phyloP scores from a whole-genome alignment of 2,888 invertebrate species.

The Folsomia manolachei region DNA sequence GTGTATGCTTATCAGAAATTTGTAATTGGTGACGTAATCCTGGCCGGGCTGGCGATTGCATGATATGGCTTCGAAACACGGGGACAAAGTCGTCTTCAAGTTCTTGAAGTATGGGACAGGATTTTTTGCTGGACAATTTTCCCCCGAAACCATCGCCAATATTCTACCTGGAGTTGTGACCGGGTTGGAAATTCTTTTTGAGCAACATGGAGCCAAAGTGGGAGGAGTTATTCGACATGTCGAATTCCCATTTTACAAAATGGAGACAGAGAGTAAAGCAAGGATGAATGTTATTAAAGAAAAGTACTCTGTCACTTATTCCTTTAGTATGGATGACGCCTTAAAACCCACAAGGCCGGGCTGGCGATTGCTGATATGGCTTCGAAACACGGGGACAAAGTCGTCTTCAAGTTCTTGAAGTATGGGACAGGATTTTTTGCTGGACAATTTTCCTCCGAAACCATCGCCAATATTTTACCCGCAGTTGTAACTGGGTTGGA shows the following conservation, averaged over 20 bases:
- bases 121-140: slow-evolving; percentile 37
- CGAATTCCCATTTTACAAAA: slow-evolving; percentile 34
- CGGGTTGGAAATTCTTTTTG: slow-evolving; percentile 32
- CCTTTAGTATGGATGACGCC: slow-evolving; percentile 32
- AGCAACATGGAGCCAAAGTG: slow-evolving; percentile 7
- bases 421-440: slow-evolving; percentile 44
- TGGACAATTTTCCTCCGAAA: slow-evolving; percentile 24
- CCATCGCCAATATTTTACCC: slow-evolving; percentile 20
- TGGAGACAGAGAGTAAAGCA: slow-evolving; percentile 1
- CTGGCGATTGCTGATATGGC: no score
- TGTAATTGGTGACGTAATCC: slow-evolving; percentile 30
- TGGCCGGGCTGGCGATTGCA: slow-evolving; percentile 28
- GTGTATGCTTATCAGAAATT: slow-evolving; percentile 33
- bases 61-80: slow-evolving; percentile 16
- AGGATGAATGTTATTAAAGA: slow-evolving; percentile 19
- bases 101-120: slow-evolving; percentile 43
- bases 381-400: background rate
- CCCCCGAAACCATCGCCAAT: slow-evolving; percentile 8
- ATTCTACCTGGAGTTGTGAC: slow-evolving; percentile 33
- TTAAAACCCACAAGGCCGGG: slow-evolving; percentile 27
- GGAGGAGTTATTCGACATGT: slow-evolving; percentile 19
- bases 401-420: slow-evolving; percentile 38
- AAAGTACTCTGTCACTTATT: slow-evolving; percentile 14
- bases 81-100: slow-evolving; percentile 33
- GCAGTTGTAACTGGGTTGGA: slow-evolving; percentile 37